Percentiles rank a stretch among this genome's conserved stretches.
phyloP scores from a whole-genome alignment of 2,888 invertebrate genomes.

The Gisinianus flammeolus region DNA sequence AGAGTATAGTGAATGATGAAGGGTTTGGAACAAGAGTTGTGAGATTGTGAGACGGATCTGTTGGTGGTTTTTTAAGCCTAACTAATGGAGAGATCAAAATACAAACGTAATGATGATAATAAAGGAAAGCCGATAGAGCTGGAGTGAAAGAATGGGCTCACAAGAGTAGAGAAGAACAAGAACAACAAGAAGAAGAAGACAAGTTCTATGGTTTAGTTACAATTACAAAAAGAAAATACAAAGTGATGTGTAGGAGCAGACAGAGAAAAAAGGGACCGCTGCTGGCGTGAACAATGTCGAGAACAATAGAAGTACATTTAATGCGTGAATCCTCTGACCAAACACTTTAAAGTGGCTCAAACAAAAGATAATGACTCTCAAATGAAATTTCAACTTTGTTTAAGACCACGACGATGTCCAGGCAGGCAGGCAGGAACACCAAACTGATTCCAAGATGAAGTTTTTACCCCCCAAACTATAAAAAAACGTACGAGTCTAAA shows the following conservation, averaged over 20 bases:
- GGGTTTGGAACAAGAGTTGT: constrained; percentile 4
- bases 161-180: too few species aligned
- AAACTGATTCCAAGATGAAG: constrained; percentile 4
- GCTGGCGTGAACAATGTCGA: constrained; percentile 26
- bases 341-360: constrained; percentile 44
- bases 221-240: constrained; percentile 3
- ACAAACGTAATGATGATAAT: constrained; percentile 25
- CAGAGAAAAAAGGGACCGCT: constrained; percentile 24
- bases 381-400: constrained; percentile 20
- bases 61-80: constrained; percentile 16
- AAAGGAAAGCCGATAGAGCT: constrained; percentile 13
- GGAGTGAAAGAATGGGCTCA: constrained; percentile 15
- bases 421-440: background rate
- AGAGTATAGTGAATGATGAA: background rate
- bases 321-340: constrained; percentile 48
- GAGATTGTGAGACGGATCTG: background rate
- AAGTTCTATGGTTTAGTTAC: constrained; percentile 6
- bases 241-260: background rate
- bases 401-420: constrained; percentile 25
- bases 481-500: background rate
- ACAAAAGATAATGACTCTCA: constrained; percentile 42
- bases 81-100: constrained; percentile 44
- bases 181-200: background rate
- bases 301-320: constrained; percentile 44
- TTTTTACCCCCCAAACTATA: constrained; percentile 10